Conservation (phyloP, 37 sponge, comb jelly and placozoan genomes). For the Amphimedon queenslandica region DNA sequence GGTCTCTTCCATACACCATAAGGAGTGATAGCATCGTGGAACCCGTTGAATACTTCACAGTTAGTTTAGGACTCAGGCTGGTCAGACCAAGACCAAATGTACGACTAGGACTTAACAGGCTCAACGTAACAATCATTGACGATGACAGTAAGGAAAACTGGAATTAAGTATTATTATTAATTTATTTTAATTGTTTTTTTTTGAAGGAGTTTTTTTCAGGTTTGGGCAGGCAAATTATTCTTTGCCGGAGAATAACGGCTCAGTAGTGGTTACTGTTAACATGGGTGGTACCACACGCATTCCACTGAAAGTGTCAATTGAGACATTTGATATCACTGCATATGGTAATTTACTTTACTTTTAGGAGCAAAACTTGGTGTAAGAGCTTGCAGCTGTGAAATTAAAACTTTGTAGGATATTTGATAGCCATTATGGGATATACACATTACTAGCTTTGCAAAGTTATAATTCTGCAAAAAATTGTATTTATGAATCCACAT, state of each 20-base stretch:
- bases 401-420: too few relatives aligned
- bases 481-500: too few relatives aligned
- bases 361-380: too few relatives aligned
- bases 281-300: neutral
- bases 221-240: neutral
- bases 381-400: too few relatives aligned
- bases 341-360: too few relatives aligned
- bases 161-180: too few relatives aligned
- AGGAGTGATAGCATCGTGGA: neutral
- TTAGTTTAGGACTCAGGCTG: neutral
- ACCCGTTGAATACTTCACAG: neutral
- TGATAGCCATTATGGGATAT: too few relatives aligned
- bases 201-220: too few relatives aligned
- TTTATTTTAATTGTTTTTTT: too few relatives aligned
- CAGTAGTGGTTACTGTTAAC: neutral
- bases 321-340: neutral
- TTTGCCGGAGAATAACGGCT: neutral
- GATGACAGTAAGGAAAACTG: neutral
- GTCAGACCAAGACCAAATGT: neutral
- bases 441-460: too few relatives aligned
- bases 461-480: too few relatives aligned
- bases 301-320: neutral
- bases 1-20: neutral
- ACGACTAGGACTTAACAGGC: neutral
- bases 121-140: neutral